Percentiles rank a stretch among this genome's conserved stretches.
Evolutionary conservation across 2,888 invertebrate species (phyloP).

Genomic region (Dichetophora obliterata): DNA sequence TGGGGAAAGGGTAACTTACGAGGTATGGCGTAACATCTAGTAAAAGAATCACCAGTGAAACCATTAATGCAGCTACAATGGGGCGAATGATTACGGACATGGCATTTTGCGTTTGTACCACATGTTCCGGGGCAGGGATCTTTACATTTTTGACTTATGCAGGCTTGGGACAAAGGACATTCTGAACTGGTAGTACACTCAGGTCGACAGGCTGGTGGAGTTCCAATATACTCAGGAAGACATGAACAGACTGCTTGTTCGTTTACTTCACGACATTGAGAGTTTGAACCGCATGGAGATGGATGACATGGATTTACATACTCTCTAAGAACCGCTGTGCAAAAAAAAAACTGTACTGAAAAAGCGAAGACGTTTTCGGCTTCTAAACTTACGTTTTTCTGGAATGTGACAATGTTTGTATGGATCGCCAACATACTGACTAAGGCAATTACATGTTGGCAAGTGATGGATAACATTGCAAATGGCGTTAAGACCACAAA

Average conservation of each 20-base stretch:
- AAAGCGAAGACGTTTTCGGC: background rate
- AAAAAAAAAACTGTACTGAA: background rate
- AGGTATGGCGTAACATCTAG: slow-evolving; percentile 72
- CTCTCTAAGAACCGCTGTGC: slow-evolving; percentile 62
- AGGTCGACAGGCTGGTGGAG: slow-evolving; percentile 77
- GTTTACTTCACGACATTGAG: slow-evolving; percentile 74
- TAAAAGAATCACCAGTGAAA: slow-evolving; percentile 83
- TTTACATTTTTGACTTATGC: slow-evolving; percentile 75
- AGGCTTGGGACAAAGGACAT: slow-evolving; percentile 75
- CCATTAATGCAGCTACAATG: slow-evolving; percentile 79
- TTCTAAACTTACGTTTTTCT: slow-evolving; percentile 71
- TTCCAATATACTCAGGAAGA: slow-evolving; percentile 73
- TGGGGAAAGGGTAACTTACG: slow-evolving; percentile 59
- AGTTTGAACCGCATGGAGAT: slow-evolving; percentile 78
- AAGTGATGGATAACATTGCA: slow-evolving; percentile 81
- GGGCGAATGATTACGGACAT: slow-evolving; percentile 82
- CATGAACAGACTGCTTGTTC: slow-evolving; percentile 76
- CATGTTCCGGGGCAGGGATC: slow-evolving; percentile 77
- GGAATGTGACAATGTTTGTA: slow-evolving; percentile 75
- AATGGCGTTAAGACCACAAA: slow-evolving; percentile 80
- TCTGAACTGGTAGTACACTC: slow-evolving; percentile 78
- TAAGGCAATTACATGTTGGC: slow-evolving; percentile 77
- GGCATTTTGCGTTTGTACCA: slow-evolving; percentile 78
- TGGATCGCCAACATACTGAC: slow-evolving; percentile 83
- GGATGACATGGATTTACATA: slow-evolving; percentile 74